These are phyloP conservation scores for Isichthys henryi DNA, from an alignment of 2,113 vertebrate genomes.

Conservation along the genomic window DNA sequence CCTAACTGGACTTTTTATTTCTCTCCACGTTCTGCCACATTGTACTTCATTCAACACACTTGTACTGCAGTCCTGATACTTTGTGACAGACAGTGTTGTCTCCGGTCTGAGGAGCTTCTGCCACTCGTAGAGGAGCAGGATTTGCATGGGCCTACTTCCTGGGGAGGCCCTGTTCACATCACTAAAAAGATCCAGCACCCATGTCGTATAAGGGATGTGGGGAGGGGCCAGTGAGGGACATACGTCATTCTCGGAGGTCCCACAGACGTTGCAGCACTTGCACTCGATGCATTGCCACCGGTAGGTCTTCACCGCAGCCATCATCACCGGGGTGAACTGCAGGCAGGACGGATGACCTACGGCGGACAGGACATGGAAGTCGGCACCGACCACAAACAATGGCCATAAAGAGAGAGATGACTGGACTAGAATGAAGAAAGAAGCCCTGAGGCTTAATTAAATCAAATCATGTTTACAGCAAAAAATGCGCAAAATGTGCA, in stretches of 20 bases:
- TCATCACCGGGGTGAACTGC: slow-evolving; percentile 93
- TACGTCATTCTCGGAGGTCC: slow-evolving; percentile 91
- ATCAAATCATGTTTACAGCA: background rate
- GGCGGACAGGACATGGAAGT: background rate
- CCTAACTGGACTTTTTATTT: background rate
- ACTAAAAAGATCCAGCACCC: background rate
- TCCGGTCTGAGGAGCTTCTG: background rate
- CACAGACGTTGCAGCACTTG: slow-evolving; percentile 95
- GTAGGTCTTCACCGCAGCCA: slow-evolving; percentile 92
- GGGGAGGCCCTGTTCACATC: background rate
- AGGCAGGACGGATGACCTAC: slow-evolving; percentile 87
- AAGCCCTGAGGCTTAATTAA: background rate
- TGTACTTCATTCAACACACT: background rate
- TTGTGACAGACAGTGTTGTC: background rate
- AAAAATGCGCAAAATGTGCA: background rate
- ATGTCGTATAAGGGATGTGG: background rate
- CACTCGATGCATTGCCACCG: slow-evolving; percentile 98
- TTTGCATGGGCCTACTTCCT: background rate
- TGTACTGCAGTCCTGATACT: background rate
- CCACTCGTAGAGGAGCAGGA: background rate
- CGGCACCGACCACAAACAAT: background rate
- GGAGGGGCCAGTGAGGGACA: slow-evolving; percentile 34
- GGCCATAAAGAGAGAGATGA: background rate
- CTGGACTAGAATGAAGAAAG: background rate
- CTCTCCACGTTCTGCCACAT: background rate